Evolutionary conservation across 2,888 invertebrate species (phyloP), one percentile per base, ranked within the genome.

Genomic region (Trichopria drosophilae): DNA sequence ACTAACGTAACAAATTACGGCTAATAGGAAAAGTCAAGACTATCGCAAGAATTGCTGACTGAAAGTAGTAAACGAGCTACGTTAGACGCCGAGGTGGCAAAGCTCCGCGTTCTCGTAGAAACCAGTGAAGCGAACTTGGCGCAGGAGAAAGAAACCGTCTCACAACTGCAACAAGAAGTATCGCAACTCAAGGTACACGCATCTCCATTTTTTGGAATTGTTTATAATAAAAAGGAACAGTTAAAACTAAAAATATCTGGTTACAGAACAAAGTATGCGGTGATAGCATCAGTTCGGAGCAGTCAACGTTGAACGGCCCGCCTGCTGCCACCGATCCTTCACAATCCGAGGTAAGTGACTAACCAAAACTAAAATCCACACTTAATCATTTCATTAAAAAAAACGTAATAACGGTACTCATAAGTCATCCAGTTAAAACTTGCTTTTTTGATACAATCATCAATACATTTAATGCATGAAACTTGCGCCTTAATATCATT

Each of bases 11-110:
- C 42, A 43, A 58, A 51, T 47, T 31, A 60, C n/a, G n/a, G n/a
- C n/a, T 71, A 64, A 9, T 65, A 82, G 82, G 82, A 82, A 68
- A 73, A 72, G 46, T 55, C 57, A 13, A 76, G 76, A 61, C 73
- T 82, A 58, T 70, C 72, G 52, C 75, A 75, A 44, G 68, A 79
- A 56, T 73, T 80, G 50, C 77, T 78, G 58, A 78, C 76, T 68
- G 67, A 65, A 58, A 65, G 59, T 46, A 65, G 48, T 49, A 67
- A 63, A 51, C 63, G 61, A 50, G 57, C 58, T 49, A 56, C 53
- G 13, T 53, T 65, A 42, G 61, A 69, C 50, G 59, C 57, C 6
- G 68, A 72, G 59, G 52, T 73, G 22, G 55, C 53, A 15, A 67
- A 68, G 51, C 52, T 73, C 19, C 65, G 62, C 41, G 61, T 63